Evolutionary conservation across 1,140 invertebrate species (phyloP).

Genomic region (Calephelis nemesis): DNA sequence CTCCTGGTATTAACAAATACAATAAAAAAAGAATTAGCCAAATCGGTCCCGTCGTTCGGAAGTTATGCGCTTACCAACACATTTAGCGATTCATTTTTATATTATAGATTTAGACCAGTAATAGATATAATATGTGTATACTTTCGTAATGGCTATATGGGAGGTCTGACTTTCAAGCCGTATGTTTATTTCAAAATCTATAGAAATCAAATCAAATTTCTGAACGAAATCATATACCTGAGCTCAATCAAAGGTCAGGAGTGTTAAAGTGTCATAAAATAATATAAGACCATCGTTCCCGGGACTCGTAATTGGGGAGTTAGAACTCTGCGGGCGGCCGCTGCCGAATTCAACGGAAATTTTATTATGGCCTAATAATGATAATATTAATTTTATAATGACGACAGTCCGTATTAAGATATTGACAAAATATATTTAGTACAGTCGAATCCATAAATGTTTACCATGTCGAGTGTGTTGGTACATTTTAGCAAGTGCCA

Average conservation of each 20-base stretch:
- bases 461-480: not conserved
- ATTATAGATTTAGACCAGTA: too few relatives aligned
- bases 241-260: not conserved
- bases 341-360: conserved; percentile 44
- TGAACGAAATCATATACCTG: not conserved
- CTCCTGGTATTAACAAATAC: too few relatives aligned
- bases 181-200: too few relatives aligned
- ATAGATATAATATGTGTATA: too few relatives aligned
- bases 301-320: conserved; percentile 50
- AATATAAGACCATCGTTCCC: conserved; percentile 23
- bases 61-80: too few relatives aligned
- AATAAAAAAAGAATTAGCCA: too few relatives aligned
- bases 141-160: too few relatives aligned
- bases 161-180: too few relatives aligned
- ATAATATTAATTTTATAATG: conserved; percentile 18
- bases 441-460: not conserved
- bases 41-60: too few relatives aligned
- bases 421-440: conserved; percentile 2
- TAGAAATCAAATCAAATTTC: too few relatives aligned
- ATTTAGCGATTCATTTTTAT: too few relatives aligned
- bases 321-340: conserved; percentile 53
- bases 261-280: conserved; percentile 5
- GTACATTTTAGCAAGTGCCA: too few relatives aligned
- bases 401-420: not conserved
- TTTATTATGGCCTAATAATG: conserved; percentile 12